phyloP scores from a whole-genome alignment of 2,113 vertebrate genomes.

The Regulus satrapa region DNA sequence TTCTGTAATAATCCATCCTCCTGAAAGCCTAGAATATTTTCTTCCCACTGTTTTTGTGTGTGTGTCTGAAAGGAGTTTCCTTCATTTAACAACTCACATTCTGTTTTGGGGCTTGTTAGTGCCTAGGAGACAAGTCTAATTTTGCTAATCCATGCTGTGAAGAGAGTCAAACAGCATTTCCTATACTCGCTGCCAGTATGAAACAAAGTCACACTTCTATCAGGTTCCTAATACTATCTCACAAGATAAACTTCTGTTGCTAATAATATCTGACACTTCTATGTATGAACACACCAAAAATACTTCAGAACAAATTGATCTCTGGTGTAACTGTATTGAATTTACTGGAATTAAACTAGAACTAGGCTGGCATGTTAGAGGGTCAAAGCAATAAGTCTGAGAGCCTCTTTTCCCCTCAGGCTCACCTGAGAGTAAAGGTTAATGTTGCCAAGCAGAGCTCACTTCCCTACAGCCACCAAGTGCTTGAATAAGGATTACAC shows the following conservation, averaged over 20 bases:
- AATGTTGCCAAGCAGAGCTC: neutral
- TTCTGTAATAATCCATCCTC: neutral
- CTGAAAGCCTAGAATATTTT: neutral
- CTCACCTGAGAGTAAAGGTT: neutral
- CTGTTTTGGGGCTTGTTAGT: constrained; percentile 43
- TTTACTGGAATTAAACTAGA: constrained; percentile 17
- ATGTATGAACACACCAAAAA: neutral
- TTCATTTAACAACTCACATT: constrained; percentile 27
- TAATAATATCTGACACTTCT: constrained; percentile 46
- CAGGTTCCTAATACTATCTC: constrained; percentile 37
- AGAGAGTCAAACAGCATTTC: constrained; percentile 10
- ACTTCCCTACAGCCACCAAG: neutral
- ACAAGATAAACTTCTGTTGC: constrained; percentile 36
- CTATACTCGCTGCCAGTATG: constrained; percentile 8
- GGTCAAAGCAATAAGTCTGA: neutral
- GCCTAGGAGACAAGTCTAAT: constrained; percentile 35
- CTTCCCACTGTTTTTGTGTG: neutral
- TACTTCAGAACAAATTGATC: constrained; percentile 33
- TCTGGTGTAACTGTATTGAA: constrained; percentile 2
- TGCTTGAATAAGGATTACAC: neutral
- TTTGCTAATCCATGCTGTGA: constrained; percentile 37
- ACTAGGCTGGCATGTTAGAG: neutral
- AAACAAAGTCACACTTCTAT: constrained; percentile 55
- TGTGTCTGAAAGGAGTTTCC: constrained; percentile 13
- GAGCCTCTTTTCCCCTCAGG: neutral